phyloP scores from a whole-genome alignment of 2,113 vertebrate genomes.

The Cochlearius cochlearius region DNA sequence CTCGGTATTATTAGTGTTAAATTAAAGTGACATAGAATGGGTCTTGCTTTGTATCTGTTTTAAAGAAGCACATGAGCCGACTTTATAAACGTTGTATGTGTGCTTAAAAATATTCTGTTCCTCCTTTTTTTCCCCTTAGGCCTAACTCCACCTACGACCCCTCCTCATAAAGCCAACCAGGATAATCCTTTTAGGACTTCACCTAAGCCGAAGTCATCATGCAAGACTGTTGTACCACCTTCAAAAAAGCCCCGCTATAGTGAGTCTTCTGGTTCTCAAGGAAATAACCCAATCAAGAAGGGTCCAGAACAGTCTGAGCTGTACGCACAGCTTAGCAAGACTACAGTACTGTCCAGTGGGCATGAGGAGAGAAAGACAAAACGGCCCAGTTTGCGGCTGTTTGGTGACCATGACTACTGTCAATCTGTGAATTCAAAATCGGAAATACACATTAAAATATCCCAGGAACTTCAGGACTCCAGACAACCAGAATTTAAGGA shows the following conservation, averaged over 20 bases:
- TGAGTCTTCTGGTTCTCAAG: conserved; percentile 82
- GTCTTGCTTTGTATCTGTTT: conserved; percentile 12
- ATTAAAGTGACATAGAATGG: not conserved
- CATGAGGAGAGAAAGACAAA: conserved; percentile 86
- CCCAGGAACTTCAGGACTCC: conserved; percentile 85
- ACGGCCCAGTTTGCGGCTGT: conserved; percentile 83
- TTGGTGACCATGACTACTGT: conserved; percentile 99
- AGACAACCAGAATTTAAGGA: conserved; percentile 88
- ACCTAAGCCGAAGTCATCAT: conserved; percentile 94
- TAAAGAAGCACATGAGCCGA: not conserved
- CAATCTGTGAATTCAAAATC: conserved; percentile 89
- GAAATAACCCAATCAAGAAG: conserved; percentile 82
- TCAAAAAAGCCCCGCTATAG: conserved; percentile 89
- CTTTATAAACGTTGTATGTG: not conserved
- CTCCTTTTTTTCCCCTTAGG: conserved; percentile 73
- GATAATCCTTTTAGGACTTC: conserved; percentile 98
- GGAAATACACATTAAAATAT: conserved; percentile 78
- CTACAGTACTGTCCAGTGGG: conserved; percentile 79
- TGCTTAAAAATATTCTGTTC: conserved; percentile 43
- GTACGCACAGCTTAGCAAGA: conserved; percentile 93
- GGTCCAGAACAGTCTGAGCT: conserved; percentile 93
- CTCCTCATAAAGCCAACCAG: conserved; percentile 99
- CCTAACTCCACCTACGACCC: conserved; percentile 99
- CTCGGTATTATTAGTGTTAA: not conserved
- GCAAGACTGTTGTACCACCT: conserved; percentile 87